Base-by-base conservation (phyloP, 1,140 invertebrate species). In the Apis dorsata region DNA sequence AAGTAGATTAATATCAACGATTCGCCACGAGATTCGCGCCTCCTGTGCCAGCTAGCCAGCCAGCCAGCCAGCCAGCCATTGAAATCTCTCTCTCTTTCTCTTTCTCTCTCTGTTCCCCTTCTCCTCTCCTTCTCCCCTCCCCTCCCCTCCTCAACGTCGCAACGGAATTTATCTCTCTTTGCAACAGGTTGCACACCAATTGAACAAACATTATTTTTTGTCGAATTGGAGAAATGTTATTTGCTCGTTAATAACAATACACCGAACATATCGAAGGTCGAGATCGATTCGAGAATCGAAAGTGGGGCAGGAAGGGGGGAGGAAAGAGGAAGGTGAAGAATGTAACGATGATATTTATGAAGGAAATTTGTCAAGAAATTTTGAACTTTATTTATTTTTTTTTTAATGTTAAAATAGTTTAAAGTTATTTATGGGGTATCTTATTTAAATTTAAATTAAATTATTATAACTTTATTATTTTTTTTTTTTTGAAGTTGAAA, bases 1-100 rank as follows among this genome's bases (percentile, higher is more conserved):
- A n/a, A 70, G 44, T 49, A 71, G 57, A 71, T 79, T 79, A 53
- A 79, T 72, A 59, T 71, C 55, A 79, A 53, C 44, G 59, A 72
- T 72, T 79, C 12, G 55, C 8, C 13, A 2, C 2, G 49, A 71
- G 51, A 15, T 70, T 55, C 53, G 62, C 62, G 62, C 34, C 10
- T 55, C 24, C 55, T 24, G n/a, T 44, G 34, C 24, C 24, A 24
- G 34, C 24, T 0, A 24, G 34, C 34, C 34, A 34, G 34, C 34
- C 34, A 34, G 34, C 34, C 28, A 28, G 28, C 28, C 34, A 34
- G 75, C n/a, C 51, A 57, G 28, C 15, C 65, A 69, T 66, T 34
- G 15, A 65, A 53, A 12, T 78, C 76, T 68, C 19, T 55, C 11
- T 44, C 21, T 17, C 34, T 68, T 44, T 19, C 34, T 21, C 2